These are phyloP conservation scores for Cheilosia vernalis DNA, from an alignment of 2,888 invertebrate species.

Conservation along the genomic window DNA sequence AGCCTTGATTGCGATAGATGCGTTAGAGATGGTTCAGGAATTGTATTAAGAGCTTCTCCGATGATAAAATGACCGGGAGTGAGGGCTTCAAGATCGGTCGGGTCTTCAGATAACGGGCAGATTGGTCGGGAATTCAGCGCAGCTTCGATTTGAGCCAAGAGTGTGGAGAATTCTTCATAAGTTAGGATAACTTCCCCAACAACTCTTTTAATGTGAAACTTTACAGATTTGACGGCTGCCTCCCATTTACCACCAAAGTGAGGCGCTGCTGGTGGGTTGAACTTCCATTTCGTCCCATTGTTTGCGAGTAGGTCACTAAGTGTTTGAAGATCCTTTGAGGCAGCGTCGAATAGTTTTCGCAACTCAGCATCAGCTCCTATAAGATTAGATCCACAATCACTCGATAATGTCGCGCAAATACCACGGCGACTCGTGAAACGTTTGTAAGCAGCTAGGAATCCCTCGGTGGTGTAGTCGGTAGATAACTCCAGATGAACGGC, in stretches of 20 bases:
- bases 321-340: conserved; percentile 19
- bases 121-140: conserved; percentile 71
- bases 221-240: conserved; percentile 31
- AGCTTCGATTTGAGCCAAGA: conserved; percentile 73
- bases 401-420: conserved; percentile 73
- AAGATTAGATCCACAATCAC: conserved; percentile 78
- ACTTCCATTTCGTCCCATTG: conserved; percentile 76
- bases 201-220: conserved; percentile 45
- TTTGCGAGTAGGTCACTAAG: conserved; percentile 37
- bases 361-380: conserved; percentile 76
- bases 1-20: conserved; percentile 1
- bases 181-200: conserved; percentile 28
- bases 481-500: conserved; percentile 39
- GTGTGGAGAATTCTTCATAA: conserved; percentile 48
- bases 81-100: conserved; percentile 75
- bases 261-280: conserved; percentile 70
- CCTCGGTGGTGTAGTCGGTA: conserved; percentile 69
- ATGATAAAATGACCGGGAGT: conserved; percentile 64
- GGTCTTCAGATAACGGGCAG: conserved; percentile 8
- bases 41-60: conserved; percentile 3
- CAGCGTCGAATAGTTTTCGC: conserved; percentile 10
- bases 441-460: conserved; percentile 76
- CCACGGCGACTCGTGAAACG: conserved; percentile 77
- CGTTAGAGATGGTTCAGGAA: neutral
- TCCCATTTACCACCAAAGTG: conserved; percentile 47